These are phyloP conservation scores for Anguilla japonica DNA, from an alignment of 2,113 vertebrate genomes.

Conservation along the genomic window DNA sequence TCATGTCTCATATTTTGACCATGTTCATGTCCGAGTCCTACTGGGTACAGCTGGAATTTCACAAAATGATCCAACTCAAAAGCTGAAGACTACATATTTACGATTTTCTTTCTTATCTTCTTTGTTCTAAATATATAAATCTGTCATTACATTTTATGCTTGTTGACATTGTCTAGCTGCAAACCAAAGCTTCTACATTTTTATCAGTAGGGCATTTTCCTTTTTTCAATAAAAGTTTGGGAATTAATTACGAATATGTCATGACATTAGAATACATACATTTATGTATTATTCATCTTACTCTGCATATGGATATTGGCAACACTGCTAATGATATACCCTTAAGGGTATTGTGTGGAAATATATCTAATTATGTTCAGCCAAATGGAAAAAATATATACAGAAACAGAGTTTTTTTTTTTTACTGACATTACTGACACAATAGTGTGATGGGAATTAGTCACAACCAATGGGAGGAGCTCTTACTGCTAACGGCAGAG, in stretches of 20 bases:
- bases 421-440: constrained; percentile 3
- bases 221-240: not conserved
- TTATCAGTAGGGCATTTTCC: not conserved
- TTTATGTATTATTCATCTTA: not conserved
- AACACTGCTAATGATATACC: not conserved
- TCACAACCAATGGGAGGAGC: not conserved
- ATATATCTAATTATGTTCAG: constrained; percentile 27
- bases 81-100: not conserved
- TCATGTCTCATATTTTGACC: not conserved
- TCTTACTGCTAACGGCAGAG: not conserved
- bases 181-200: not conserved
- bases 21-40: not conserved
- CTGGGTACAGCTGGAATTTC: not conserved
- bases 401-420: not conserved
- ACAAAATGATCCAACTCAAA: not conserved
- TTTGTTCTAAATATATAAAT: not conserved
- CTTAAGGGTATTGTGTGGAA: not conserved
- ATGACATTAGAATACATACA: not conserved
- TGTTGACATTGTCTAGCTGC: not conserved
- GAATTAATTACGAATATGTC: not conserved
- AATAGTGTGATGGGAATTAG: not conserved
- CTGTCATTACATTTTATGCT: not conserved
- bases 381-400: constrained; percentile 22
- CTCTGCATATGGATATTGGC: not conserved
- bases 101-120: not conserved